Conservation (phyloP, 2,888 invertebrate species). For the Nymphalis urticae region DNA sequence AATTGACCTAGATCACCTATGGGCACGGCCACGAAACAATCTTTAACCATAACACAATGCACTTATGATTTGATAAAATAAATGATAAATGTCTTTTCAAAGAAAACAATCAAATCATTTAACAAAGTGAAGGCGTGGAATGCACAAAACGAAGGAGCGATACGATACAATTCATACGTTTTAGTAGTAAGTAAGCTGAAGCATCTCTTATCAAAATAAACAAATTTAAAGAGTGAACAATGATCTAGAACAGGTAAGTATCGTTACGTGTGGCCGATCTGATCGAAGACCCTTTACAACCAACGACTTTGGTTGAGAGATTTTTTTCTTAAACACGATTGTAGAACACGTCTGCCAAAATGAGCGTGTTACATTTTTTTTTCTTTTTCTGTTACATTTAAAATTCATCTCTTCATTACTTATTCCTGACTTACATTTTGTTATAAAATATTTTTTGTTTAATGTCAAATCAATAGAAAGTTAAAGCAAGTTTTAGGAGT, state of each 20-base stretch:
- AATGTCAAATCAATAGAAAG: too few species aligned
- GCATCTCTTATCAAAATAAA: constrained; percentile 76
- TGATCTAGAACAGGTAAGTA: constrained; percentile 64
- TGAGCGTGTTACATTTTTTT: too few species aligned
- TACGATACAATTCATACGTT: constrained; percentile 67
- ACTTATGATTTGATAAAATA: constrained; percentile 48
- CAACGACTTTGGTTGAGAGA: constrained; percentile 40
- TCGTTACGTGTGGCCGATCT: constrained; percentile 59
- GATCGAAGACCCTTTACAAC: constrained; percentile 53
- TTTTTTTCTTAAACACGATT: neutral
- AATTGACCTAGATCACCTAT: constrained; percentile 65
- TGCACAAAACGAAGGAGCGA: constrained; percentile 65
- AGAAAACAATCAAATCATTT: constrained; percentile 67
- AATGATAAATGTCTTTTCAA: constrained; percentile 53
- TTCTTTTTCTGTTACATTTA: too few species aligned
- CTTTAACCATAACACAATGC: constrained; percentile 62
- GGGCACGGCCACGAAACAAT: constrained; percentile 66
- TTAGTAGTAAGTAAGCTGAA: constrained; percentile 61
- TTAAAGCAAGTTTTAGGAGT: too few species aligned
- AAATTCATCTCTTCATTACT: too few species aligned
- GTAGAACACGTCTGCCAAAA: neutral
- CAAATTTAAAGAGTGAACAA: constrained; percentile 76
- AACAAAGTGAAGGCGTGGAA: constrained; percentile 64
- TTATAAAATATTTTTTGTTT: too few species aligned
- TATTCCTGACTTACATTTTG: too few species aligned